phyloP scores from a whole-genome alignment of 2,113 vertebrate genomes.

The Cavia aperea region DNA sequence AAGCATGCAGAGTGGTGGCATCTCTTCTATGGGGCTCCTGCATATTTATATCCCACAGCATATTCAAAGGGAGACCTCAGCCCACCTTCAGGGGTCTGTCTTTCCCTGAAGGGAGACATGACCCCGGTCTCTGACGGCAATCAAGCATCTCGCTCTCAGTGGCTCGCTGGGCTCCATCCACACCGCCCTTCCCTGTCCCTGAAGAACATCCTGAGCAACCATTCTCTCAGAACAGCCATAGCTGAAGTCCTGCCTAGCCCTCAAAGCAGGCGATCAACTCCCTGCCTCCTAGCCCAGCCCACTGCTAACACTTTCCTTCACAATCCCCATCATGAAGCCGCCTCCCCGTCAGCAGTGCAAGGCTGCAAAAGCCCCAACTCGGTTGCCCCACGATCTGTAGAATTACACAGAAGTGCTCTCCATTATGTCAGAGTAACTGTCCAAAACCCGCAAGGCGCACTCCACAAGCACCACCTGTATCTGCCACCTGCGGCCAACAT shows the following conservation, averaged over 20 bases:
- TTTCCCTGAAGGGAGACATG: not conserved
- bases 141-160: too few relatives aligned
- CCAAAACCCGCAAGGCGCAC: accelerated
- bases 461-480: too few relatives aligned
- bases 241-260: not conserved
- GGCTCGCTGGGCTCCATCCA: not conserved
- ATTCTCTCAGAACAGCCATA: too few relatives aligned
- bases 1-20: not conserved
- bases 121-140: not conserved
- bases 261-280: not conserved
- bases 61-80: not conserved
- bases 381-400: not conserved
- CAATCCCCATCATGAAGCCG: not conserved
- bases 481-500: accelerated
- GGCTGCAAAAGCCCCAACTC: too few relatives aligned
- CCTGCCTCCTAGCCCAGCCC: too few relatives aligned
- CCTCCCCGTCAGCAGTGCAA: not conserved
- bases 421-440: not conserved
- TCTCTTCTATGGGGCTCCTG: not conserved
- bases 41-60: not conserved
- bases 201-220: not conserved
- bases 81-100: not conserved
- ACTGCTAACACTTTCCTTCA: not conserved
- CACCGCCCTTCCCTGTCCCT: not conserved
- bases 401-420: not conserved